These are phyloP conservation scores for Tylochromis polylepis DNA, from an alignment of 2,113 vertebrate genomes.

Conservation along the genomic window DNA sequence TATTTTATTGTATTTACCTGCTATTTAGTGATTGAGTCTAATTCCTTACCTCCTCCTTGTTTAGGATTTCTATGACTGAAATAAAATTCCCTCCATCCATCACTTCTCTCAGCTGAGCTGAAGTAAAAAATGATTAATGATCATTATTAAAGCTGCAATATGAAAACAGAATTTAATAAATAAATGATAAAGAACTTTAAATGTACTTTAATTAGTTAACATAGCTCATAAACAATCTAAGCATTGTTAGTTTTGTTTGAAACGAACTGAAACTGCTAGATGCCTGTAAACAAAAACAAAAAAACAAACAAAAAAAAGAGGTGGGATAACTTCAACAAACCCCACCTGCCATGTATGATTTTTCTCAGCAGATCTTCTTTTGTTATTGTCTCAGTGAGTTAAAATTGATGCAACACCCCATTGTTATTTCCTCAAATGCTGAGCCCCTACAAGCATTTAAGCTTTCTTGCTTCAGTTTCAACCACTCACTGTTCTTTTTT, in stretches of 20 bases:
- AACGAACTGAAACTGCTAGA: background rate
- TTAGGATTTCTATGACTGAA: background rate
- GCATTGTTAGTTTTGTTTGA: background rate
- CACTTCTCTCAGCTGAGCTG: background rate
- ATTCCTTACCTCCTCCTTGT: background rate
- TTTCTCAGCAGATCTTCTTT: background rate
- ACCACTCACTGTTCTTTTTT: constrained; percentile 32
- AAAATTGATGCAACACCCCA: background rate
- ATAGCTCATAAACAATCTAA: background rate
- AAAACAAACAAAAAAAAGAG: background rate
- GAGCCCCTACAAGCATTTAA: background rate
- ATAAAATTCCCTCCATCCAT: background rate
- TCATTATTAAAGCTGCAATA: background rate
- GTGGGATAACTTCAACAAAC: background rate
- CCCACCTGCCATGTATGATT: background rate
- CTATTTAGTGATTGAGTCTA: background rate
- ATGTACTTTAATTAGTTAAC: background rate
- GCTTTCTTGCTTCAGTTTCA: background rate
- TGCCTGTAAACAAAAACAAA: background rate
- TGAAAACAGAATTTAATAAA: background rate
- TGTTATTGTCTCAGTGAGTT: background rate
- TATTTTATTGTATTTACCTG: background rate
- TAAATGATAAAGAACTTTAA: background rate
- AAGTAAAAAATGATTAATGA: background rate
- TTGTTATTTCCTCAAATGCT: background rate